These are phyloP conservation scores for Hirundo rustica DNA, from an alignment of 2,797 vertebrate genomes.

Conservation along the genomic window DNA sequence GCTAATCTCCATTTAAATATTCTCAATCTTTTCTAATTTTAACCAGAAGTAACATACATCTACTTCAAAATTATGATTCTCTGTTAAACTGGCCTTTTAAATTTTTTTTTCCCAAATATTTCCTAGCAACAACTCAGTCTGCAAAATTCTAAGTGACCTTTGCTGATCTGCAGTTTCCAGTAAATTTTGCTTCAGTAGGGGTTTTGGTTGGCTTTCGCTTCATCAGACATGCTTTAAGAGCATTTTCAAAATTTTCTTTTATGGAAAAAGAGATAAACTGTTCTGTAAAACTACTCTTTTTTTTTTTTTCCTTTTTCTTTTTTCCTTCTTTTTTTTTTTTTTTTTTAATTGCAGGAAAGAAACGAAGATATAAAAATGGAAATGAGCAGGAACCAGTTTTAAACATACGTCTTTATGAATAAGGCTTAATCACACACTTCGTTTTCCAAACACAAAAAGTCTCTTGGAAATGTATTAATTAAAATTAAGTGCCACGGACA, in stretches of 20 bases:
- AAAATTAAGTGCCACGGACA: constrained; percentile 63
- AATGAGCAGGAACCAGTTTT: constrained; percentile 51
- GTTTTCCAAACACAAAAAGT: constrained; percentile 66
- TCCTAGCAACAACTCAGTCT: not conserved
- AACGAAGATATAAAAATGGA: constrained; percentile 50
- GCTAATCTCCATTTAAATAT: not conserved
- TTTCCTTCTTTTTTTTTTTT: rapidly evolving
- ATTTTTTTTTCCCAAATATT: not conserved
- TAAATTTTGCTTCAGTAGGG: constrained; percentile 35
- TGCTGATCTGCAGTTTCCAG: constrained; percentile 28
- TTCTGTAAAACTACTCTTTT: not conserved
- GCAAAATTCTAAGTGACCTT: not conserved
- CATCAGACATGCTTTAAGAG: not conserved
- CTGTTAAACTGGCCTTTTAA: not conserved
- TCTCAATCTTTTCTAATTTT: not conserved
- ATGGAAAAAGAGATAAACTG: not conserved
- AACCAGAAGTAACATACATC: not conserved
- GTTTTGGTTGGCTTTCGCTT: not conserved
- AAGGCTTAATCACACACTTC: constrained; percentile 59
- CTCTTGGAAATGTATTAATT: constrained; percentile 63
- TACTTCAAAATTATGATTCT: not conserved
- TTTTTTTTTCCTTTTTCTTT: too few relatives aligned
- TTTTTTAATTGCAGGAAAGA: not conserved
- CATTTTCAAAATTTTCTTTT: not conserved
- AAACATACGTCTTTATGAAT: constrained; percentile 50